These are phyloP conservation scores for Drosophila kurseongensis DNA, from an alignment of 1,140 invertebrate species.

Conservation along the genomic window DNA sequence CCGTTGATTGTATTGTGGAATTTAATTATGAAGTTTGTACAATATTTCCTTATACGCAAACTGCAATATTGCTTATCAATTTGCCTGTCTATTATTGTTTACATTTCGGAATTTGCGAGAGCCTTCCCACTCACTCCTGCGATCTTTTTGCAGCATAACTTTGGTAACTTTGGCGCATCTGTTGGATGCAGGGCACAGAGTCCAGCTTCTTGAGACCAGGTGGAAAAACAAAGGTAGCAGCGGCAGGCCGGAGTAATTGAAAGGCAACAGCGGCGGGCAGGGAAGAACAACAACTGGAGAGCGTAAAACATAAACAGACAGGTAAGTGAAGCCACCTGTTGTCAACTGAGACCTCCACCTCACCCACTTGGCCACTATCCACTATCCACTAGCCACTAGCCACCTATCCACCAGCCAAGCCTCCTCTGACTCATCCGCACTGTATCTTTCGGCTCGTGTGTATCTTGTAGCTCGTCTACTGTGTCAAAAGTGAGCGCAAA, in stretches of 20 bases:
- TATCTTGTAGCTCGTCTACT: constrained; percentile 33
- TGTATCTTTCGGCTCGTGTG: constrained; percentile 21
- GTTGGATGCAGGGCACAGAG: constrained; percentile 30
- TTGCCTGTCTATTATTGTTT: constrained; percentile 30
- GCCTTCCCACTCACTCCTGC: not conserved
- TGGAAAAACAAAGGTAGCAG: constrained; percentile 36
- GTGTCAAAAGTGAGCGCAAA: constrained; percentile 79
- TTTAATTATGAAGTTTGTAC: no score
- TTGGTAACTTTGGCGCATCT: constrained; percentile 28
- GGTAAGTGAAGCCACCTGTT: constrained; percentile 67
- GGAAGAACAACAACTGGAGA: constrained; percentile 32
- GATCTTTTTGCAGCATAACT: constrained; percentile 35
- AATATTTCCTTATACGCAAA: not conserved
- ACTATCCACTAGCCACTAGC: not conserved
- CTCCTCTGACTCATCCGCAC: constrained; percentile 18
- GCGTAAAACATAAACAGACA: constrained; percentile 43
- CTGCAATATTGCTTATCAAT: constrained; percentile 1
- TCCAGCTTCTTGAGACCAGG: constrained; percentile 26
- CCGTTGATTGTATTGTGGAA: no score
- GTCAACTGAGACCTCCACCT: constrained; percentile 25
- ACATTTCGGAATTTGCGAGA: constrained; percentile 3
- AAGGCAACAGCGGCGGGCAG: constrained; percentile 17
- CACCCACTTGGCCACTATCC: not conserved
- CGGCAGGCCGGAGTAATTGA: constrained; percentile 49
- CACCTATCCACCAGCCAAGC: constrained; percentile 6